A percentile compares a stretch with the other conserved stretches of the same genome.
phyloP scores from a whole-genome alignment of 2,797 vertebrate genomes.

The Limnodromus scolopaceus region DNA sequence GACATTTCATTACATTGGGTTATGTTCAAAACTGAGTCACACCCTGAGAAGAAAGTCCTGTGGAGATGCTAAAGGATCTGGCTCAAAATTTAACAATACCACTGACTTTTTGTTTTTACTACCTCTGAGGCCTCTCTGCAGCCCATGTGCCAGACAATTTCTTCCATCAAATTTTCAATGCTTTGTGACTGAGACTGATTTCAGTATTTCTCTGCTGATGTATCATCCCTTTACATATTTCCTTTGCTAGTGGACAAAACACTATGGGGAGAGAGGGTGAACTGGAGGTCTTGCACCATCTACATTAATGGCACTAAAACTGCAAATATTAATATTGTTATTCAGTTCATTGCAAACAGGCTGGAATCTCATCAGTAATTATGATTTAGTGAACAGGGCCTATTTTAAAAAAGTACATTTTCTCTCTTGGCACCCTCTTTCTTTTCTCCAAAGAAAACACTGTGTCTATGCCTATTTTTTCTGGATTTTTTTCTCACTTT shows the following conservation, averaged over 20 bases:
- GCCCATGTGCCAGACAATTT: background rate
- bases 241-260: background rate
- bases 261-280: background rate
- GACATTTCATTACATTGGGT: background rate
- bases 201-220: background rate
- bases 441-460: background rate
- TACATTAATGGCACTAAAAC: background rate
- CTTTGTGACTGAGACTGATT: background rate
- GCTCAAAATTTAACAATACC: background rate
- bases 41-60: background rate
- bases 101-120: background rate
- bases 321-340: background rate
- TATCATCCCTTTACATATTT: background rate
- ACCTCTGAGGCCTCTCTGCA: background rate
- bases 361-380: background rate
- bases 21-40: background rate
- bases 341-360: background rate
- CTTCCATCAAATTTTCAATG: background rate
- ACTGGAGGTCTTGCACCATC: background rate
- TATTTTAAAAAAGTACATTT: background rate
- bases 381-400: background rate
- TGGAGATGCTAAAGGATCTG: background rate
- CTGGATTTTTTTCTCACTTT: background rate
- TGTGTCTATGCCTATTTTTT: background rate
- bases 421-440: background rate